Evolutionary conservation across 2,113 vertebrate species (phyloP).

Genomic region (Atrichornis clamosus): DNA sequence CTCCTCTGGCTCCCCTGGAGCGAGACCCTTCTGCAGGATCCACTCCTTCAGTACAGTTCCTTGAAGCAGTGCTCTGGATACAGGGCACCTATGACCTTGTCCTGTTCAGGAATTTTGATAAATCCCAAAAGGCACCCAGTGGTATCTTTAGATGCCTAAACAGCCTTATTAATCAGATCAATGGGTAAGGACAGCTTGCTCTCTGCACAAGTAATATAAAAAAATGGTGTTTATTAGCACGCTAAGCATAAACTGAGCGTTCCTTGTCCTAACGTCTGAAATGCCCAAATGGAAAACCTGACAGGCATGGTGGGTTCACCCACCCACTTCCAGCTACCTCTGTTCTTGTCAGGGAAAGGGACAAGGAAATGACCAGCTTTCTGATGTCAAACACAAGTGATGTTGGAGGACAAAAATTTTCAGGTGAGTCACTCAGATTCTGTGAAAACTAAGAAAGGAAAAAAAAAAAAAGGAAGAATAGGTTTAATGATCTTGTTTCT

Average conservation of each 20-base stretch:
- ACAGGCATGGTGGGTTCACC: neutral
- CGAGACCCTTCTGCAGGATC: neutral
- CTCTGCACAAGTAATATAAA: neutral
- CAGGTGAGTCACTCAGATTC: neutral
- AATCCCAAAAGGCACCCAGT: neutral
- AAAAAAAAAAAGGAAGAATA: neutral
- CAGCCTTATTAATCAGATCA: neutral
- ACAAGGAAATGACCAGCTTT: neutral
- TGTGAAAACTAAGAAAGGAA: neutral
- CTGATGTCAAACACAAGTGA: neutral
- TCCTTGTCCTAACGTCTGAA: neutral
- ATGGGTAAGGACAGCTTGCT: neutral
- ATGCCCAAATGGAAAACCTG: neutral
- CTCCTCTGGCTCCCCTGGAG: neutral
- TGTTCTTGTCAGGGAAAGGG: neutral
- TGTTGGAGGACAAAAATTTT: neutral
- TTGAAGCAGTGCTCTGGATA: neutral
- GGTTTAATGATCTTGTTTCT: conserved; percentile 10
- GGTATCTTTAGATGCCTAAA: neutral
- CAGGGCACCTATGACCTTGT: neutral
- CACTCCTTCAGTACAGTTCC: neutral
- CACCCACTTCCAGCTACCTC: neutral
- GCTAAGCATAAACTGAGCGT: neutral
- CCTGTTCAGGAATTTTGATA: neutral
- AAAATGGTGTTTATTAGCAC: neutral